Evolutionary conservation across 2,797 vertebrate genomes (phyloP).

Genomic region (Leptodactylus fallax): DNA sequence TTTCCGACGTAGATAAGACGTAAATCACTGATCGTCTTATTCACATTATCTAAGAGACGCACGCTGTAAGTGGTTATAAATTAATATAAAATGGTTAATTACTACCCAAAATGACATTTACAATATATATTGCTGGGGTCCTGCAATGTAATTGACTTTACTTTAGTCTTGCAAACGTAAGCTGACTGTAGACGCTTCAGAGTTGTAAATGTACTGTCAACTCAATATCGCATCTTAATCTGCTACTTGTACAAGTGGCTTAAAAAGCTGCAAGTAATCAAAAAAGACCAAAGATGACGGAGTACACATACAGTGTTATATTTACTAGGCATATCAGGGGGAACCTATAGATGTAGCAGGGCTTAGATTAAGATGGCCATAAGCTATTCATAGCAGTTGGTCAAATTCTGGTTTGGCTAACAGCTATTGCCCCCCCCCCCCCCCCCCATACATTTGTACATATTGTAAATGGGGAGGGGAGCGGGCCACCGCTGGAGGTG

Average conservation of each 20-base stretch:
- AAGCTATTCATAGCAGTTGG: no score
- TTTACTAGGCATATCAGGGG: neutral
- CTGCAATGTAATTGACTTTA: conserved; percentile 43
- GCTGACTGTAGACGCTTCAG: conserved; percentile 6
- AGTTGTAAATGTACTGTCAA: conserved; percentile 13
- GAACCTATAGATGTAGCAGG: no score
- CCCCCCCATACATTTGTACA: no score
- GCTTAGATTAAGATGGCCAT: no score
- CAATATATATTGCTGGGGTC: conserved; percentile 44
- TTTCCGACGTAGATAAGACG: conserved; percentile 35
- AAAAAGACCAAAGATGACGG: neutral
- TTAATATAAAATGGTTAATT: conserved; percentile 59
- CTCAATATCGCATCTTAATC: conserved; percentile 33
- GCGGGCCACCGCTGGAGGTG: no score
- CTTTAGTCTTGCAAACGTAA: conserved; percentile 36
- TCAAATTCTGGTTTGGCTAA: no score
- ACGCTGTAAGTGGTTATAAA: conserved; percentile 53
- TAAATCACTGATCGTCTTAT: conserved; percentile 48
- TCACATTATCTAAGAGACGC: conserved; percentile 47
- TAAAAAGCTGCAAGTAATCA: conserved; percentile 2
- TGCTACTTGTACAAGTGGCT: conserved; percentile 2
- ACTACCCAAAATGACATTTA: conserved; percentile 38
- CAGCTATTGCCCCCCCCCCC: no score
- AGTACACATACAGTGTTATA: neutral
- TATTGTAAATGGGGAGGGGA: no score